Evolutionary conservation across 2,113 vertebrate species (phyloP).

Genomic region (Lepus americanus): DNA sequence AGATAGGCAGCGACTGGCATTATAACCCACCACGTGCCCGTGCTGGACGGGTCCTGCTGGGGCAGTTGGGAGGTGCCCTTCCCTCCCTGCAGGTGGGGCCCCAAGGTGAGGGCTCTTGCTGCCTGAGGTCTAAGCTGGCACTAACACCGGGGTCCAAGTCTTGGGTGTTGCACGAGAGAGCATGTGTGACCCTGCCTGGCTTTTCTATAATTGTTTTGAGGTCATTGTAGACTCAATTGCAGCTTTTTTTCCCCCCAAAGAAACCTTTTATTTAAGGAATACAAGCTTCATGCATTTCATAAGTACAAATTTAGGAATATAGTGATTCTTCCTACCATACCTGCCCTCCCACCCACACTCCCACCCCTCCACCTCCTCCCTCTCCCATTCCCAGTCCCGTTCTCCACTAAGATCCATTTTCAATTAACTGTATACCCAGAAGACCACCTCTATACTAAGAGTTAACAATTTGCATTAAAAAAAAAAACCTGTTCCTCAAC

Average conservation of each 20-base stretch:
- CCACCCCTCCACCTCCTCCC: too few species aligned
- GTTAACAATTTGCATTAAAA: too few species aligned
- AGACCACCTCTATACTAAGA: too few species aligned
- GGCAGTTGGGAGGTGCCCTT: neutral
- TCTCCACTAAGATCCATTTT: too few species aligned
- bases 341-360: too few species aligned
- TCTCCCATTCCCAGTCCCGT: too few species aligned
- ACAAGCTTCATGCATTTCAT: too few species aligned
- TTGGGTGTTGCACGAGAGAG: neutral
- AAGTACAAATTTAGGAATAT: too few species aligned
- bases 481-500: too few species aligned
- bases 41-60: fast-evolving
- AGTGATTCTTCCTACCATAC: too few species aligned
- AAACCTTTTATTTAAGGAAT: too few species aligned
- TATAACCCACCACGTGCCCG: neutral
- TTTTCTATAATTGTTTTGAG: neutral
- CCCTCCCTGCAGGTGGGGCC: neutral
- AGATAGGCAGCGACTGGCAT: neutral
- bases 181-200: neutral
- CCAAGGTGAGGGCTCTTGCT: neutral
- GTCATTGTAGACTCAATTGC: neutral
- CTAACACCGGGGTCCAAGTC: neutral
- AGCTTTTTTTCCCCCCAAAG: neutral
- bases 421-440: too few species aligned
- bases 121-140: constrained; percentile 69